These are phyloP conservation scores for Leptocoma aspasia DNA, from an alignment of 2,113 vertebrate species.

Conservation along the genomic window DNA sequence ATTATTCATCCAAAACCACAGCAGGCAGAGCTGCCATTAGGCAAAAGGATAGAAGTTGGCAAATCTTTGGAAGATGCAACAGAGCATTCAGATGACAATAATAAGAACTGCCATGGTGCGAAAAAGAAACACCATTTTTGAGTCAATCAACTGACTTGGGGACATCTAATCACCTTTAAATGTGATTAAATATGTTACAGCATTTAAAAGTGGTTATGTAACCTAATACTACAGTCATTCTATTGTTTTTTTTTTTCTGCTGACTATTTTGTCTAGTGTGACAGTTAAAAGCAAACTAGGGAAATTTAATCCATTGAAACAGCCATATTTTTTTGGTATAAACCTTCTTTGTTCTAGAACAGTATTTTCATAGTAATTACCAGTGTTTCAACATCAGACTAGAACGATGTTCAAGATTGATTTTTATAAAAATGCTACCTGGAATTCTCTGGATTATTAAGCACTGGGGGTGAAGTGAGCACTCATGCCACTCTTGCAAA, in stretches of 20 bases:
- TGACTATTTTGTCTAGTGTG: background rate
- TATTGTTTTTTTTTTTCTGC: fast-evolving
- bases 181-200: background rate
- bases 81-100: background rate
- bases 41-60: background rate
- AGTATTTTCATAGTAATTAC: background rate
- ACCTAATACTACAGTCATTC: background rate
- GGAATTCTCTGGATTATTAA: background rate
- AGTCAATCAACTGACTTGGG: background rate
- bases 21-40: background rate
- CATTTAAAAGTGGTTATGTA: background rate
- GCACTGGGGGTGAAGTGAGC: background rate
- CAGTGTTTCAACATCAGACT: background rate
- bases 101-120: background rate
- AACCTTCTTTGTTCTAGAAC: background rate
- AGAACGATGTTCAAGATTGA: background rate
- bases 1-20: background rate
- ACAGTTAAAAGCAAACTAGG: background rate
- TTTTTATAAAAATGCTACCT: background rate
- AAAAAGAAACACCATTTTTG: background rate
- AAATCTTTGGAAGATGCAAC: background rate
- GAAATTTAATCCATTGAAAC: background rate
- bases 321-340: background rate
- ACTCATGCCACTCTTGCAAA: background rate
- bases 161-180: background rate